Evolutionary conservation across 1,140 invertebrate species (phyloP).

Genomic region (Phthorimaea operculella): DNA sequence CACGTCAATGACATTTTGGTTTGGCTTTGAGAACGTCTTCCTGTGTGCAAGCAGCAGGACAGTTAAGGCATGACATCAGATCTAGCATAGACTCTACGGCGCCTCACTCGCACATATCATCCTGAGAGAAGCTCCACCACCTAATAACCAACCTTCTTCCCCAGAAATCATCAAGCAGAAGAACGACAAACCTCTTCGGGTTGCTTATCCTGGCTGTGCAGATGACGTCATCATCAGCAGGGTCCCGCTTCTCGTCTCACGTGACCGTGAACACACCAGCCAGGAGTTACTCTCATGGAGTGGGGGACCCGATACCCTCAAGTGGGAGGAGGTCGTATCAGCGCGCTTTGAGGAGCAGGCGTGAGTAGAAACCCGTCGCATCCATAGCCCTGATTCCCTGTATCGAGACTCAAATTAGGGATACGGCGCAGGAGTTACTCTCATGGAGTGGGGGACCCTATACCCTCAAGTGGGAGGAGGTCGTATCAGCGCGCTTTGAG

Average conservation of each 20-base stretch:
- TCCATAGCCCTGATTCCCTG: too few species aligned
- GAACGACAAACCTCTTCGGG: slow-evolving; percentile 9
- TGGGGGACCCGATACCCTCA: slow-evolving; percentile 44
- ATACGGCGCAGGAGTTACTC: slow-evolving; percentile 50
- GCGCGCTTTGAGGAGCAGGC: background rate
- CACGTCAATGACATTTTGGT: too few species aligned
- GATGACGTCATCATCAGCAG: slow-evolving; percentile 16
- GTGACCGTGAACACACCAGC: slow-evolving; percentile 57
- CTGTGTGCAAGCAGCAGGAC: too few species aligned
- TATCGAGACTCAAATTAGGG: too few species aligned
- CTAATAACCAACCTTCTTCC: slow-evolving; percentile 3
- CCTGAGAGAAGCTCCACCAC: too few species aligned
- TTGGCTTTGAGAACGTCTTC: too few species aligned
- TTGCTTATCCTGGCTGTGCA: slow-evolving; percentile 22
- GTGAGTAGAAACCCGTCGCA: too few species aligned
- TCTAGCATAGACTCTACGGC: too few species aligned
- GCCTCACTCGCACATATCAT: too few species aligned
- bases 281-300: slow-evolving; percentile 56
- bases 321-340: slow-evolving; percentile 22
- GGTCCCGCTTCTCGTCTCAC: slow-evolving; percentile 56
- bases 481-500: slow-evolving; percentile 13
- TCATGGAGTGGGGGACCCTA: slow-evolving; percentile 58
- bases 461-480: slow-evolving; percentile 23
- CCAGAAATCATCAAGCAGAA: slow-evolving; percentile 16
- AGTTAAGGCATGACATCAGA: too few species aligned